These are phyloP conservation scores for Fabriciana adippe DNA, from an alignment of 2,888 invertebrate genomes.

Conservation along the genomic window DNA sequence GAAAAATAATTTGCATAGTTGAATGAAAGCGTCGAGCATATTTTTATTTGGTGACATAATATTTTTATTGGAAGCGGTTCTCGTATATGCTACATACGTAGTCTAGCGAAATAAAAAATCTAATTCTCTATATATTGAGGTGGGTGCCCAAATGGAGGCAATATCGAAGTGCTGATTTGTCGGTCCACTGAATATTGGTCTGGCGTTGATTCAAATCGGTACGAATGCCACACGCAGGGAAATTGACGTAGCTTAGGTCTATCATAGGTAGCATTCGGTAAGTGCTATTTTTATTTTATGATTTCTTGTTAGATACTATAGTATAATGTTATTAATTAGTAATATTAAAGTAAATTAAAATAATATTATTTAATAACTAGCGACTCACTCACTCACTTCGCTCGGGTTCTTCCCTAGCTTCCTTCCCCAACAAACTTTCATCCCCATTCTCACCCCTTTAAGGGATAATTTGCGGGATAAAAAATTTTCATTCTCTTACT, in stretches of 20 bases:
- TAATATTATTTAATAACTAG: too few species aligned
- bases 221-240: constrained; percentile 53
- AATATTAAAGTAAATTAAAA: not conserved
- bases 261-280: constrained; percentile 19
- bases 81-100: constrained; percentile 25
- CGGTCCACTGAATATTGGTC: constrained; percentile 77
- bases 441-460: too few species aligned
- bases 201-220: constrained; percentile 77
- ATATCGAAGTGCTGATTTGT: constrained; percentile 81
- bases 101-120: constrained; percentile 66
- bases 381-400: too few species aligned
- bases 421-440: too few species aligned
- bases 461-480: too few species aligned
- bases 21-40: constrained; percentile 18
- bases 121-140: constrained; percentile 73
- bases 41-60: constrained; percentile 26
- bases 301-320: not conserved
- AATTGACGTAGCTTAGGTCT: constrained; percentile 60
- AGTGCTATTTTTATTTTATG: not conserved
- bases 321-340: not conserved
- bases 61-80: constrained; percentile 33
- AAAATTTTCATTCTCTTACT: too few species aligned
- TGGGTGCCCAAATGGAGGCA: constrained; percentile 77
- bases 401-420: too few species aligned
- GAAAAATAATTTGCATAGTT: constrained; percentile 14